A percentile compares a stretch with the other conserved stretches of the same genome.
These are phyloP conservation scores for Nemotelus nigrinus DNA, from an alignment of 2,888 invertebrate species.

Conservation along the genomic window DNA sequence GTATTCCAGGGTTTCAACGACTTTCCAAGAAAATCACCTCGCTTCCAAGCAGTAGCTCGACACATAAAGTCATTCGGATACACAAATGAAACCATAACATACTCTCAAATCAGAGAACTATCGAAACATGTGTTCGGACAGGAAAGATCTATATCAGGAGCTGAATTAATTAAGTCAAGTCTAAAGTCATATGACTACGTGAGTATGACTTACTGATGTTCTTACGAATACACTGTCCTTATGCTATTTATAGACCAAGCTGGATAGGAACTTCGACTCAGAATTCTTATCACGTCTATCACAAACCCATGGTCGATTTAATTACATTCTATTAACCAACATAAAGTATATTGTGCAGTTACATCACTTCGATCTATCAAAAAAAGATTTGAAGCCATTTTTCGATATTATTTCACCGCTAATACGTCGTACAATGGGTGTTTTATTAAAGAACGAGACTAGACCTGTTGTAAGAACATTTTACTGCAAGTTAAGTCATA, in stretches of 20 bases:
- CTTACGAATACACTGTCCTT: too few relatives aligned
- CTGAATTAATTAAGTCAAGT: not conserved
- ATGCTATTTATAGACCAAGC: too few relatives aligned
- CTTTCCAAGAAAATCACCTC: not conserved
- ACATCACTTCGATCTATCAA: slow-evolving; percentile 17
- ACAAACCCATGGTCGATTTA: not conserved
- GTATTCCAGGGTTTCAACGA: too few relatives aligned
- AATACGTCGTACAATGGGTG: slow-evolving; percentile 39
- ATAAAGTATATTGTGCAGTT: not conserved
- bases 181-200: not conserved
- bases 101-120: not conserved
- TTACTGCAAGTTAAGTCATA: slow-evolving; percentile 9
- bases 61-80: not conserved
- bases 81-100: not conserved
- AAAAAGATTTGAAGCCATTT: slow-evolving; percentile 33
- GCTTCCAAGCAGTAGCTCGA: not conserved
- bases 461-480: slow-evolving; percentile 23
- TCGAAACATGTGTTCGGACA: not conserved
- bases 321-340: not conserved
- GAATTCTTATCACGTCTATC: not conserved
- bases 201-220: not conserved
- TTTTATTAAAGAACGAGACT: slow-evolving; percentile 36
- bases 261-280: not conserved
- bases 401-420: slow-evolving; percentile 25
- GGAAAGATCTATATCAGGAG: not conserved